Evolutionary conservation across 2,888 invertebrate species (phyloP).

Genomic region (Stegana nigrithorax): DNA sequence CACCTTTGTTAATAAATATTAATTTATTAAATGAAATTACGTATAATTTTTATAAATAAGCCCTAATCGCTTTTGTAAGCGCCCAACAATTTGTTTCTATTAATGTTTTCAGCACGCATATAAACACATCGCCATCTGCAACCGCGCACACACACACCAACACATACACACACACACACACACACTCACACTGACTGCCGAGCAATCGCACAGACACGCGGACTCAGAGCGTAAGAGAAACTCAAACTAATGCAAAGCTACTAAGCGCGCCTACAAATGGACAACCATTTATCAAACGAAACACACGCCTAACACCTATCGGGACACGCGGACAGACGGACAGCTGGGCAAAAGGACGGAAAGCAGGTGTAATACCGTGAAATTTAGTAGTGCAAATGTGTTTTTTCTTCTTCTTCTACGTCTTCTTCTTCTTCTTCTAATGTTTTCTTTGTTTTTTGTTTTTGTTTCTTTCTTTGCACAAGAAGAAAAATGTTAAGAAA

Average conservation of each 20-base stretch:
- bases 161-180: background rate
- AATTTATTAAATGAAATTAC: conserved; percentile 44
- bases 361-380: conserved; percentile 13
- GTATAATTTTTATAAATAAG: conserved; percentile 54
- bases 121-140: background rate
- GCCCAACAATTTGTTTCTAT: conserved; percentile 54
- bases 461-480: too few relatives aligned
- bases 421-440: too few relatives aligned
- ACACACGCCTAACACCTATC: background rate
- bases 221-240: background rate
- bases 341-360: background rate
- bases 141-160: background rate
- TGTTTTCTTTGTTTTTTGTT: too few relatives aligned
- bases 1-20: conserved; percentile 45
- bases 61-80: conserved; percentile 44
- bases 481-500: conserved; percentile 10
- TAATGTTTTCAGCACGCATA: conserved; percentile 31
- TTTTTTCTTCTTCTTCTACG: too few relatives aligned
- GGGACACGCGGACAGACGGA: background rate
- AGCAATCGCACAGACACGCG: too few relatives aligned
- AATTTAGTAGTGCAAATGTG: conserved; percentile 9
- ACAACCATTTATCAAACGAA: conserved; percentile 49
- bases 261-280: conserved; percentile 54
- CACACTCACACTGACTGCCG: background rate
- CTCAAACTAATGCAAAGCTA: background rate